Percentiles rank a stretch among this genome's conserved stretches.
These are phyloP conservation scores for Leucoptera coffeella DNA, from an alignment of 2,888 invertebrate genomes.

Conservation along the genomic window DNA sequence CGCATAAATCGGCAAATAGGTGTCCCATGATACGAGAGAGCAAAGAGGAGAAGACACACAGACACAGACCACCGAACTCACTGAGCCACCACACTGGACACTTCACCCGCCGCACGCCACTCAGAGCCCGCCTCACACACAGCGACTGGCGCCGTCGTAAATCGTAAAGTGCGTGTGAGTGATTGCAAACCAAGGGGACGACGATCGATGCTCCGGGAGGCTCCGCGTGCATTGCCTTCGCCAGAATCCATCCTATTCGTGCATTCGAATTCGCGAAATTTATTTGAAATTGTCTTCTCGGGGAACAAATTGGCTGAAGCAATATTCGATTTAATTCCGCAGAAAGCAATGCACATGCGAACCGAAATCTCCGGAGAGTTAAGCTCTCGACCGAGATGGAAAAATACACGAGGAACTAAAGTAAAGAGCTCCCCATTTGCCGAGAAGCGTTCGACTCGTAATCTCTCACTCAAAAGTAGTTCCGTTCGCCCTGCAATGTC, in stretches of 20 bases:
- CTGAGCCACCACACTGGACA: conserved; percentile 17
- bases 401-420: conserved; percentile 42
- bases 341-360: conserved; percentile 35
- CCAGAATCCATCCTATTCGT: conserved; percentile 14
- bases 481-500: conserved; percentile 55
- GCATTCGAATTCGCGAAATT: conserved; percentile 17
- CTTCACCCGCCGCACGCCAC: conserved; percentile 2
- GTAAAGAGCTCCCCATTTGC: conserved; percentile 25
- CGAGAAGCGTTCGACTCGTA: conserved; percentile 51
- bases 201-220: conserved; percentile 17
- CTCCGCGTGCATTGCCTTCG: conserved; percentile 19
- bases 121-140: conserved; percentile 21
- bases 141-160: conserved; percentile 46
- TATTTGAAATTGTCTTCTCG: conserved; percentile 12
- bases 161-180: conserved; percentile 65
- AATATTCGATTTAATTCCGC: no score
- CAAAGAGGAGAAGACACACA: conserved; percentile 1
- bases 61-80: conserved; percentile 1
- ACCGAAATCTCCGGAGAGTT: no score
- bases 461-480: conserved; percentile 54
- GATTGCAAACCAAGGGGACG: conserved; percentile 22
- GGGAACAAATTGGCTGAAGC: conserved; percentile 18
- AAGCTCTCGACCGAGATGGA: conserved; percentile 39
- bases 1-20: neutral
- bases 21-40: no score